Evolutionary conservation across 2,888 invertebrate genomes (phyloP), one percentile per base, ranked within the genome.

Genomic region (Hemithea aestivaria): DNA sequence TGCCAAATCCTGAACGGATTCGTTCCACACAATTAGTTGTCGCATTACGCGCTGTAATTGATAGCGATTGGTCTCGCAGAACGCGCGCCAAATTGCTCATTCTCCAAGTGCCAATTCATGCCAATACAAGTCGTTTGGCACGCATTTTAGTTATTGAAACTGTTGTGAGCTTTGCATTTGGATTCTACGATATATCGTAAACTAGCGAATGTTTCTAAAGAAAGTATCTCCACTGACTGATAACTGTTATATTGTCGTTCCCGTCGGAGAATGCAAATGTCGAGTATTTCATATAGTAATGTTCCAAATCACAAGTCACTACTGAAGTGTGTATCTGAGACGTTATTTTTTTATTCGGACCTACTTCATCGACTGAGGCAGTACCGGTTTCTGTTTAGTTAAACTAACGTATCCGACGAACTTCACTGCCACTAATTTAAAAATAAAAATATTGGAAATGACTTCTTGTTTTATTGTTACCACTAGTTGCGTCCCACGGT

Each of bases 361-460:
- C 58, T 58, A 58, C 59, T 49, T 42, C 57, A 59, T 57, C 55
- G 64, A 68, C 69, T 66, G 73, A 72, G 73, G 72, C 78, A 74
- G 73, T 57, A 69, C 71, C 70, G 67, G 75, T 58, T 80, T 85
- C 57, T 59, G 73, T 82, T 81, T 66, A 62, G 68, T 61, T 68
- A 55, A 60, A 62, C 68, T 68, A 67, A 73, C 73, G 73, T 76
- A 71, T 74, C 79, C 77, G 69, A 76, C 68, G 76, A 81, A 82
- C 79, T 87, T 85, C 85, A 87, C 85, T 87, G 85, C 85, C 85
- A 87, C 81, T 84, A 85, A 85, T 79, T 83, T 84, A 85, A 85
- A 80, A 84, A 84, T 84, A 83, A 85, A 82, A 85, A 80, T 85
- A 87, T 83, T 83, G 81, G 82, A 84, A 84, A 83, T 61, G 70